These are phyloP conservation scores for Micronycteris hirsuta DNA, from an alignment of 2,113 vertebrate genomes.

Conservation along the genomic window DNA sequence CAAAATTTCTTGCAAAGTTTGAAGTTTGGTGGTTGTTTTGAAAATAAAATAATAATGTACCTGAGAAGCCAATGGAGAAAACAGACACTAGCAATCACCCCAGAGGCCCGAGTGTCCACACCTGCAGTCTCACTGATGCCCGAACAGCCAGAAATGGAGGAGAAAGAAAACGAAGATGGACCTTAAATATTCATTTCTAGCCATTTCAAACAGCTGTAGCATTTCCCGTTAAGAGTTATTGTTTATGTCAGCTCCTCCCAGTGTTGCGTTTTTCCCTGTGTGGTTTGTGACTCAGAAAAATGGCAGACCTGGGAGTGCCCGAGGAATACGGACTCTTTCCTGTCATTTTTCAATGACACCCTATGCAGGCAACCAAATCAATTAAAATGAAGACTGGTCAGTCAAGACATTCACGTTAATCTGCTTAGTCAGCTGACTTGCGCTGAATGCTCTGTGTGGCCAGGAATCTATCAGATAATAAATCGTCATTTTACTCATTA, in stretches of 20 bases:
- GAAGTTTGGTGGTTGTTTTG: neutral
- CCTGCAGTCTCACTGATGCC: neutral
- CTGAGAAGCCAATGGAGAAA: neutral
- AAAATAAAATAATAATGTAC: neutral
- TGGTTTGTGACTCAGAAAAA: neutral
- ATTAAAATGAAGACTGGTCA: neutral
- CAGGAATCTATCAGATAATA: neutral
- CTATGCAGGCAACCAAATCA: neutral
- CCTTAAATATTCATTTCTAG: neutral
- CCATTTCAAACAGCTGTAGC: neutral
- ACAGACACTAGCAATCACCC: neutral
- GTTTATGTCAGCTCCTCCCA: neutral
- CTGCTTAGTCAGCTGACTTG: neutral
- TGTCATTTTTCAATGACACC: neutral
- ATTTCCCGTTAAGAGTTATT: constrained; percentile 3
- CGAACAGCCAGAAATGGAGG: neutral
- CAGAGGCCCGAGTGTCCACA: neutral
- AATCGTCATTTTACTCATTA: neutral
- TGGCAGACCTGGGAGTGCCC: neutral
- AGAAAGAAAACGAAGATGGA: neutral
- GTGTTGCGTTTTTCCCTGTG: neutral
- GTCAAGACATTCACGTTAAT: neutral
- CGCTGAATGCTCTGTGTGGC: neutral
- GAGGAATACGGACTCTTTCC: neutral
- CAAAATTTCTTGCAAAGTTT: neutral